phyloP scores from a whole-genome alignment of 2,113 vertebrate genomes.

The Penelope pileata region DNA sequence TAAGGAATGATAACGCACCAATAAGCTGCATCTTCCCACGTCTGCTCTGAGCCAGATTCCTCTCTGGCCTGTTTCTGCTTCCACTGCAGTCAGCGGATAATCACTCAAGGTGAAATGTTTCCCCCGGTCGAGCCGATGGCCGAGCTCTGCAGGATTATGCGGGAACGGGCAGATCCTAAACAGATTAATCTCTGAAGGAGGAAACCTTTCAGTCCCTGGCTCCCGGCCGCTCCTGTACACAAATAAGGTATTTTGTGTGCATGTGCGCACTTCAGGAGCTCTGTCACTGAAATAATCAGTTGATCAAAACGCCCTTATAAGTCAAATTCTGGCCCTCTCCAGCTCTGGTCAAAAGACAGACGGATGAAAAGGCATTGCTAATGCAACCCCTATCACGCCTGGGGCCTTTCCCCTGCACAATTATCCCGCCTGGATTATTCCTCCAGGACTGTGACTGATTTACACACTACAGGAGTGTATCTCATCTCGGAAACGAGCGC shows the following conservation, averaged over 20 bases:
- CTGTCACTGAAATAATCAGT: slow-evolving; percentile 40
- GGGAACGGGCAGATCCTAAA: neutral
- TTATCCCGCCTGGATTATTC: slow-evolving; percentile 61
- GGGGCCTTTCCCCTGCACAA: slow-evolving; percentile 56
- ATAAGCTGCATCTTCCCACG: neutral
- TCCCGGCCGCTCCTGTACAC: slow-evolving; percentile 22
- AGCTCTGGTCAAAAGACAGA: slow-evolving; percentile 62
- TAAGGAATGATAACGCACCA: neutral
- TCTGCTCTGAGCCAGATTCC: slow-evolving; percentile 8
- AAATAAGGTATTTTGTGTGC: slow-evolving; percentile 33
- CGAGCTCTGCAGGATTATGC: neutral
- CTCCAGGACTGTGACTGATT: slow-evolving; percentile 62
- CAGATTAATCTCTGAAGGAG: slow-evolving; percentile 24
- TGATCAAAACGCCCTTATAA: slow-evolving; percentile 60
- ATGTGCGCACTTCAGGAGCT: slow-evolving; percentile 28
- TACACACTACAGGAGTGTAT: slow-evolving; percentile 55
- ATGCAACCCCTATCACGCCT: slow-evolving; percentile 53
- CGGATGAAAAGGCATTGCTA: slow-evolving; percentile 64
- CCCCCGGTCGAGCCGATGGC: neutral
- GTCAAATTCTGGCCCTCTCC: slow-evolving; percentile 49
- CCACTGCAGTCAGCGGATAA: neutral
- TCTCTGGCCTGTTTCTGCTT: neutral
- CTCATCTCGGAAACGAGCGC: slow-evolving; percentile 3
- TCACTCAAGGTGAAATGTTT: slow-evolving; percentile 2
- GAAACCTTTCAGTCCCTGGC: slow-evolving; percentile 1